Conservation (phyloP, 2,888 invertebrate species). For the Boloria euphrosyne region DNA sequence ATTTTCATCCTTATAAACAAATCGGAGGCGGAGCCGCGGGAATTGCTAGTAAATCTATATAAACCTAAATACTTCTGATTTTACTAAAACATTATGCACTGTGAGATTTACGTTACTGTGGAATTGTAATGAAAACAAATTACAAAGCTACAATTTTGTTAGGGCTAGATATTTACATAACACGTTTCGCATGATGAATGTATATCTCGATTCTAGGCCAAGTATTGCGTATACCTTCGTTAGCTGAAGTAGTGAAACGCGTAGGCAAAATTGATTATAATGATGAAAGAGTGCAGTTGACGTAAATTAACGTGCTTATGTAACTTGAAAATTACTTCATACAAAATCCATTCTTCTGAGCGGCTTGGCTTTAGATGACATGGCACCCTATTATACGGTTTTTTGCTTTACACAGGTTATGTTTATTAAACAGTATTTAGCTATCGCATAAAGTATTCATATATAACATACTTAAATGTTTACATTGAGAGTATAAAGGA, state of each 20-base stretch:
- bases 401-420: constrained; percentile 10
- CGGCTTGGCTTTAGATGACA: constrained; percentile 16
- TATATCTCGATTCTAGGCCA: constrained; percentile 34
- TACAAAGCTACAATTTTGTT: constrained; percentile 2
- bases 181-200: constrained; percentile 20
- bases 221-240: constrained; percentile 35
- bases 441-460: neutral
- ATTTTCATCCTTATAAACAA: too few relatives aligned
- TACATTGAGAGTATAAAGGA: too few relatives aligned
- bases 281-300: constrained; percentile 19
- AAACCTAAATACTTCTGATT: too few relatives aligned
- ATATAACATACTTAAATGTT: too few relatives aligned
- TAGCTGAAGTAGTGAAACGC: constrained; percentile 32
- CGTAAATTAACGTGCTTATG: constrained; percentile 22
- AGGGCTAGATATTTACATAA: constrained; percentile 4
- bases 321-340: constrained; percentile 19
- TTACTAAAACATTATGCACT: too few relatives aligned
- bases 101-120: too few relatives aligned
- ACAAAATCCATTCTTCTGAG: constrained; percentile 19
- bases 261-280: constrained; percentile 22
- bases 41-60: too few relatives aligned
- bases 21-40: too few relatives aligned
- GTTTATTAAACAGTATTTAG: neutral
- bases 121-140: constrained; percentile 4
- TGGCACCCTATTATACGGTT: constrained; percentile 7